Evolutionary conservation across 35 echinoderm and acorn worm genomes (phyloP), one percentile per base, ranked within the genome.

Genomic region (Diadema setosum): DNA sequence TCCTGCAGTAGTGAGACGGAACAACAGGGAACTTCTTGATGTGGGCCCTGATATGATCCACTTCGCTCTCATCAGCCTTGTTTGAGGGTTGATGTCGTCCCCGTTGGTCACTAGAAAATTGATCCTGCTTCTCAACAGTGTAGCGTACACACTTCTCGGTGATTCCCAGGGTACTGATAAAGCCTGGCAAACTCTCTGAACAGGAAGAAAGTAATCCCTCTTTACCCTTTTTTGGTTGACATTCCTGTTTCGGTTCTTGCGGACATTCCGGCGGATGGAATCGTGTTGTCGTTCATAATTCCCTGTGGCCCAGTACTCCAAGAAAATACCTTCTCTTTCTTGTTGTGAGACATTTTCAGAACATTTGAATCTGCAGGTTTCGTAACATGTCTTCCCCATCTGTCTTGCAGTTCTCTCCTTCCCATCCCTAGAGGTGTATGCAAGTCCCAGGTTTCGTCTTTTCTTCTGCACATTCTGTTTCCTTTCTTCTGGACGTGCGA

Each of bases 371-470:
- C 45, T 57, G 29, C 46, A 52, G 25, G 27, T 55, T 14, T 21
- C 45, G 21, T 43, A 5, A 83, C 81, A 83, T 29, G 43, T 2
- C 20, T 3, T 21, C 2, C 43, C 43, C 39, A 83, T 83, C 43
- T 83, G 9, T 34, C 81, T 83, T n/a, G 81, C 81, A 1, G 81
- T 18, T 16, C 30, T 44, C 18, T 83, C 31, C 29, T 83, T 83
- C 5, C 46, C 81, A 83, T 57, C 81, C 18, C 81, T 83, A 20
- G 81, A 83, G 3, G 46, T 83, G 40, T 83, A 83, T 31, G 81
- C 39, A 16, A 35, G 26, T 11, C 81, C 81, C 23, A 31, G 48
- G 40, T 57, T 83, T 27, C 81, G 60, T 48, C 48, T 50, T 20
- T 83, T 44, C 81, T 55, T 50, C 46, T 48, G 81, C 25, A 55